Conservation (phyloP, 2,113 vertebrate genomes). For the Aspidoscelis tigris region DNA sequence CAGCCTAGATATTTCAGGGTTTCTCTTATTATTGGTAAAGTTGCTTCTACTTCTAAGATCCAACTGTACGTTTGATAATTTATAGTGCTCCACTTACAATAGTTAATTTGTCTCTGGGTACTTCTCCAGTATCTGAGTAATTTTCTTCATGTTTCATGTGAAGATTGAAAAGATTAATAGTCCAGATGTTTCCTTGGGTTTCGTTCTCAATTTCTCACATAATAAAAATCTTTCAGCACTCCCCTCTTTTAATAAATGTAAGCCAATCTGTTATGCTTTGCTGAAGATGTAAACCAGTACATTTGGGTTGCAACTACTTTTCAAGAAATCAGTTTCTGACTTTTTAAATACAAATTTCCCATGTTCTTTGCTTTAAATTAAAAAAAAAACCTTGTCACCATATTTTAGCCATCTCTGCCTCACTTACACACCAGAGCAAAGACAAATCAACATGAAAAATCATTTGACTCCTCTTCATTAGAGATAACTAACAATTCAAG, state of each 20-base stretch:
- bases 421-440: slow-evolving; percentile 20
- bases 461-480: slow-evolving; percentile 12
- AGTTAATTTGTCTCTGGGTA: slow-evolving; percentile 53
- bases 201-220: slow-evolving; percentile 86
- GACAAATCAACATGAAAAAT: slow-evolving; percentile 37
- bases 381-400: slow-evolving; percentile 46
- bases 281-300: slow-evolving; percentile 68
- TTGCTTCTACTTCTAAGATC: slow-evolving; percentile 61
- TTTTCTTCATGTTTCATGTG: slow-evolving; percentile 60
- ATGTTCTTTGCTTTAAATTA: slow-evolving; percentile 39
- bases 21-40: slow-evolving; percentile 46
- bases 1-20: slow-evolving; percentile 24
- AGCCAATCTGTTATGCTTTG: slow-evolving; percentile 81
- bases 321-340: slow-evolving; percentile 51
- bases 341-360: slow-evolving; percentile 27
- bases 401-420: slow-evolving; percentile 44
- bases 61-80: slow-evolving; percentile 58
- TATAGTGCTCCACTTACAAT: slow-evolving; percentile 58
- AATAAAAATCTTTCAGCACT: slow-evolving; percentile 84
- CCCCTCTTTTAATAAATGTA: slow-evolving; percentile 51
- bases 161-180: slow-evolving; percentile 81
- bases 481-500: background rate
- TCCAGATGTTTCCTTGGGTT: slow-evolving; percentile 88
- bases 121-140: slow-evolving; percentile 58
- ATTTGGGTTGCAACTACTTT: slow-evolving; percentile 54